Base-by-base conservation (phyloP, 1,140 invertebrate genomes). In the Drosophila bocki region DNA sequence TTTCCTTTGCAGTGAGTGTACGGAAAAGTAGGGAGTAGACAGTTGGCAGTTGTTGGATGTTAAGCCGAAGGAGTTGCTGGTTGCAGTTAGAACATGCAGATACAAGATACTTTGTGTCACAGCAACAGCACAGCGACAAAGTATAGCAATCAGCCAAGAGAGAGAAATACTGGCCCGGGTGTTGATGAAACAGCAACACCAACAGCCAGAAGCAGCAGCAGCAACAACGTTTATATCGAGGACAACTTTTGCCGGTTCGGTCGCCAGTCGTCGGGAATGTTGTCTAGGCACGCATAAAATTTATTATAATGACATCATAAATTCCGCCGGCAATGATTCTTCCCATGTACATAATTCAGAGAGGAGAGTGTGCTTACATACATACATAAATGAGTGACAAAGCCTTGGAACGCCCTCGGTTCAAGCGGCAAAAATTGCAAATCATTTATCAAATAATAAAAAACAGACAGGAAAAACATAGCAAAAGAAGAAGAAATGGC, bases 241-340 rank as follows among this genome's bases (percentile, higher is more conserved):
- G 70, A 78, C 50, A 68, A 70, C 62, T 76, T 64, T 69, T 19
- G 60, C 51, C 33, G 51, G 33, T 22, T 54, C 60, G 33, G 53
- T 51, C 69, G 63, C 82, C 78, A 72, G 72, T 75, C 77, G 54
- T 42, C 51, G 58, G 62, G 60, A 79, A 68, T 77, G 76, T 70
- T 82, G 71, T 80, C 75, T 74, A 90, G 78, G 85, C 82, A 91
- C 80, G 81, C 86, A 84, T 90, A 84, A 84, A 75, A 90, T 84
- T 69, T 84, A 81, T 84, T 88, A 84, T 87, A 90, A 88, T 90
- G 85, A 90, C 86, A 82, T 90, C 85, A 90, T 90, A 91, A 90
- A 85, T 90, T 90, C 71, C 59, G 47, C 64, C 51, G 50, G 64
- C 84, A 47, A 67, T 62, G 77, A 74, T 80, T 80, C 68, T 54